Conservation (phyloP, 2,113 vertebrate genomes). For the Strigops habroptila region DNA sequence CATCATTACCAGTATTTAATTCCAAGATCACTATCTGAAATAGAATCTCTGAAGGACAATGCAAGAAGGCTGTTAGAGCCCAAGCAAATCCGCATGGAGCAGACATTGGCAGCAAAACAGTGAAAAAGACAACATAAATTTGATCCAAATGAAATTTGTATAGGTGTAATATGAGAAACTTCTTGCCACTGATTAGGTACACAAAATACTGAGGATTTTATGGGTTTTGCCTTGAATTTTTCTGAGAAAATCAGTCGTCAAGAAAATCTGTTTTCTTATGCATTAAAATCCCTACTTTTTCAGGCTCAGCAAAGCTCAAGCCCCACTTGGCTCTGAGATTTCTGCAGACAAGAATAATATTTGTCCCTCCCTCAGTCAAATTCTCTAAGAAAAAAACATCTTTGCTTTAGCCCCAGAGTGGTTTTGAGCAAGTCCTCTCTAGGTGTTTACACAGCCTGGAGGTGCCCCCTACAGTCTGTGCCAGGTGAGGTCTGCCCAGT, state of each 20-base stretch:
- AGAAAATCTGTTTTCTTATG: background rate
- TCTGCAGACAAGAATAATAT: background rate
- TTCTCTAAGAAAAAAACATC: background rate
- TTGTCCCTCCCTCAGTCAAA: background rate
- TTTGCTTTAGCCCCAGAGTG: background rate
- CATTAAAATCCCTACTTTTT: background rate
- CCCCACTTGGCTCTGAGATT: background rate
- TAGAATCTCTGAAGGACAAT: background rate
- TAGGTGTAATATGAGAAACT: background rate
- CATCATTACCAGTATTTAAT: background rate
- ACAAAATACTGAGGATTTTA: background rate
- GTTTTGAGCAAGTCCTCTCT: background rate
- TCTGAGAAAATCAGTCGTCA: background rate
- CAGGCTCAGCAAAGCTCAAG: background rate
- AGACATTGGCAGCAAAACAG: background rate
- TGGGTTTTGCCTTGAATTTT: background rate
- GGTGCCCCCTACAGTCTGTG: background rate
- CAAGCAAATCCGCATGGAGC: background rate
- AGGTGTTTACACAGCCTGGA: background rate
- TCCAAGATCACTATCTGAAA: background rate
- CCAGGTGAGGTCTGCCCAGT: background rate
- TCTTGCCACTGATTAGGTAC: background rate
- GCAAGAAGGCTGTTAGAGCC: background rate
- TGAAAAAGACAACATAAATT: background rate
- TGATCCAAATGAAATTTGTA: background rate